A percentile compares a stretch with the other conserved stretches of the same genome.
Conservation (phyloP, 2,888 invertebrate genomes). For the Acheta domesticus region DNA sequence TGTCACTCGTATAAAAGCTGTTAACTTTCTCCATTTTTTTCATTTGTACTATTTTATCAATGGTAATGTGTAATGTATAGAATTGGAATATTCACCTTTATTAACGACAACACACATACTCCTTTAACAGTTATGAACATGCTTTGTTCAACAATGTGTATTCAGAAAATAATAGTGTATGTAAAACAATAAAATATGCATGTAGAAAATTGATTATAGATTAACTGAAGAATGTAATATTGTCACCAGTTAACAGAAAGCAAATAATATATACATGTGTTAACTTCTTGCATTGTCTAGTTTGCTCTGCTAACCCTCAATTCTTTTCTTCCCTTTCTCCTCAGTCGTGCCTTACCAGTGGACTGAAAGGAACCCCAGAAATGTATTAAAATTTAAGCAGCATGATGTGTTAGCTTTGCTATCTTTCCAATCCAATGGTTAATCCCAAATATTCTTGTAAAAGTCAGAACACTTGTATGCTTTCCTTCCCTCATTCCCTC, state of each 20-base stretch:
- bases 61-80: background rate
- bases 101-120: background rate
- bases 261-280: conserved; percentile 9
- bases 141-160: conserved; percentile 9
- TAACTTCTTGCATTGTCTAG: background rate
- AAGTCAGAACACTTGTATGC: too few species aligned
- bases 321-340: too few species aligned
- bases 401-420: too few species aligned
- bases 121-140: background rate
- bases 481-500: too few species aligned
- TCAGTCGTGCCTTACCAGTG: too few species aligned
- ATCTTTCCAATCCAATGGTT: too few species aligned
- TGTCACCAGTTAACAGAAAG: conserved; percentile 18
- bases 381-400: too few species aligned
- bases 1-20: background rate
- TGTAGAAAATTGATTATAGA: conserved; percentile 24
- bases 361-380: too few species aligned
- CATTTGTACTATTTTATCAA: background rate
- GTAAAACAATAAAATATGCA: conserved; percentile 35
- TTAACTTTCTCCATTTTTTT: background rate
- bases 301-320: too few species aligned
- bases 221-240: background rate
- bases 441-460: too few species aligned
- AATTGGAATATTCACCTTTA: conserved; percentile 18
- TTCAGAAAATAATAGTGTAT: conserved; percentile 30